Evolutionary conservation across 37 sponge, comb jelly and placozoan species (phyloP), one percentile per base, ranked within the genome.

Genomic region (Lycopodina hypogea): DNA sequence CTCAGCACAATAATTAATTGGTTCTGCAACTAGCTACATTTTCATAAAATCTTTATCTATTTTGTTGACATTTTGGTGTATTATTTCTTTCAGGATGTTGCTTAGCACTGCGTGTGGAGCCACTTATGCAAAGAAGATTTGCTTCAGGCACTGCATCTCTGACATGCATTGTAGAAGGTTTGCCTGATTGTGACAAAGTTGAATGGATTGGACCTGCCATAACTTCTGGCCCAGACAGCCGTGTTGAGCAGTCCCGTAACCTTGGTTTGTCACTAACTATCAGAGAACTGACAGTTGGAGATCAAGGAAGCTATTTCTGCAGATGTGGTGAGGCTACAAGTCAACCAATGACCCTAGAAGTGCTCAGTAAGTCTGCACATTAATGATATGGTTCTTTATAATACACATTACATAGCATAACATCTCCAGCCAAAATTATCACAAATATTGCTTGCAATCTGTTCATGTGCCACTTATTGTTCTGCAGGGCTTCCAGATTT

Each of bases 121-220:
- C 66, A 30, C 3, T 28, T 19, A 14, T 34, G 17, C 66, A 32
- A 32, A 19, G 35, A 32, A 2, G 9, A 2, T 4, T 2, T 32
- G 66, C 35, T 4, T 32, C 17, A 32, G 35, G 34, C 2, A 65
- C 66, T 32, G 66, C 66, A 32, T 4, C 18, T 3, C 18, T 65
- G 30, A 32, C 66, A 30, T 65, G 66, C 30, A 9, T 45, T 14
- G 11, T 65, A 30, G 34, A 34, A 14, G 35, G 30, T 32, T 65
- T 3, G 21, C 48, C 48, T 58, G 59, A 58, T 14, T 65, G 66
- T 11, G 2, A 32, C 30, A 14, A 65, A 32, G 66, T 30, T 12
- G 30, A 32, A 8, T 65, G 66, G 66, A 65, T 17, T 34, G 66
- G 66, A 32, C 66, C 66, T 32, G 66, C 66, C 7, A 3, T 65